Percentiles rank a stretch among this genome's conserved stretches.
phyloP scores from a whole-genome alignment of 1,140 invertebrate species.

The Helicoverpa armigera region DNA sequence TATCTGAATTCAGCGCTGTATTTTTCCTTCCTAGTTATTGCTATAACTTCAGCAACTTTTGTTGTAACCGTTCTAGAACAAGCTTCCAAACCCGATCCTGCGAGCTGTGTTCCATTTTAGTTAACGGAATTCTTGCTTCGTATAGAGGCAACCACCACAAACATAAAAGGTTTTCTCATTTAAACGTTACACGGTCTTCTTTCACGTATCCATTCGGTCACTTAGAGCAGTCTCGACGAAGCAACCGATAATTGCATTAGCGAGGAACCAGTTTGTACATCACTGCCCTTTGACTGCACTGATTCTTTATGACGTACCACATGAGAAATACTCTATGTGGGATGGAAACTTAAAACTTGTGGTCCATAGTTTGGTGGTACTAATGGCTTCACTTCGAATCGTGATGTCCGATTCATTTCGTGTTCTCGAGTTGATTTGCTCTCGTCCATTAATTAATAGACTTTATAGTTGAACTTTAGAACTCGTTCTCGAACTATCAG shows the following conservation, averaged over 20 bases:
- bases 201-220: slow-evolving; percentile 51
- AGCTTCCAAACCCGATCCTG: neutral
- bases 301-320: slow-evolving; percentile 59
- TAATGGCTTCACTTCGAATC: neutral
- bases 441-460: neutral
- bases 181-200: slow-evolving; percentile 39
- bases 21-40: neutral
- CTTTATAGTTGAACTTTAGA: neutral
- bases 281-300: slow-evolving; percentile 62
- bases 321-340: slow-evolving; percentile 43
- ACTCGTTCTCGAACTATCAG: neutral
- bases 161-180: slow-evolving; percentile 41
- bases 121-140: neutral
- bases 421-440: neutral
- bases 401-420: neutral
- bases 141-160: slow-evolving; percentile 21
- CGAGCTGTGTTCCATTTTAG: neutral
- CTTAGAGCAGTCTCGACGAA: slow-evolving; percentile 56
- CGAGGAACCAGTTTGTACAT: slow-evolving; percentile 59
- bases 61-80: neutral
- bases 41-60: neutral
- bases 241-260: slow-evolving; percentile 68
- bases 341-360: slow-evolving; percentile 35
- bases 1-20: neutral
- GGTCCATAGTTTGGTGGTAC: slow-evolving; percentile 5